Evolutionary conservation across 2,113 vertebrate species (phyloP).

Genomic region (Malurus cyaneus): DNA sequence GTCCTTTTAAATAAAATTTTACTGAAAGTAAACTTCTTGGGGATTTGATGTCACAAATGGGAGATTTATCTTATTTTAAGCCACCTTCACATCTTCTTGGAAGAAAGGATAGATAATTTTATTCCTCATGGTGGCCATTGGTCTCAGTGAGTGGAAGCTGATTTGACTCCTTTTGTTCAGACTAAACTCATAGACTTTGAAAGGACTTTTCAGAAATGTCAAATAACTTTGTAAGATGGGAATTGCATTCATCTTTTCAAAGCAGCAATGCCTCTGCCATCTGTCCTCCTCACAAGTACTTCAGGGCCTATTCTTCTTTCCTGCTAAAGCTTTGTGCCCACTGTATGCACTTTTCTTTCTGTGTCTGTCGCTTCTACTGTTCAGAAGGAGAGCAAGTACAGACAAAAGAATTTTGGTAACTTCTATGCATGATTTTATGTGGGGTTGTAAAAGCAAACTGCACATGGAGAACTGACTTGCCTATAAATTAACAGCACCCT

Average conservation of each 20-base stretch:
- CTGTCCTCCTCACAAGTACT: not conserved
- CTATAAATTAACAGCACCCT: not conserved
- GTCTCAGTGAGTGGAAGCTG: not conserved
- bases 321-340: not conserved
- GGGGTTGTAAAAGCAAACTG: not conserved
- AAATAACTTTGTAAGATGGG: not conserved
- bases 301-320: not conserved
- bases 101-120: not conserved
- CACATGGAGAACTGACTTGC: not conserved
- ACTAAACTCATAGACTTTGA: not conserved
- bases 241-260: not conserved
- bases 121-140: not conserved
- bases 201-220: not conserved
- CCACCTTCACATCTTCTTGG: not conserved
- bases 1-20: conserved; percentile 44
- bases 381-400: not conserved
- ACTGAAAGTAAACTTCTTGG: not conserved
- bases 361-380: not conserved
- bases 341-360: not conserved
- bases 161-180: not conserved
- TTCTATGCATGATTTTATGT: not conserved
- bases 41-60: not conserved
- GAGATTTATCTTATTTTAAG: not conserved
- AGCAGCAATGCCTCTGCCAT: not conserved
- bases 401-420: not conserved